Evolutionary conservation across 2,888 invertebrate species (phyloP), one percentile per base, ranked within the genome.

Genomic region (Rhingia rostrata): DNA sequence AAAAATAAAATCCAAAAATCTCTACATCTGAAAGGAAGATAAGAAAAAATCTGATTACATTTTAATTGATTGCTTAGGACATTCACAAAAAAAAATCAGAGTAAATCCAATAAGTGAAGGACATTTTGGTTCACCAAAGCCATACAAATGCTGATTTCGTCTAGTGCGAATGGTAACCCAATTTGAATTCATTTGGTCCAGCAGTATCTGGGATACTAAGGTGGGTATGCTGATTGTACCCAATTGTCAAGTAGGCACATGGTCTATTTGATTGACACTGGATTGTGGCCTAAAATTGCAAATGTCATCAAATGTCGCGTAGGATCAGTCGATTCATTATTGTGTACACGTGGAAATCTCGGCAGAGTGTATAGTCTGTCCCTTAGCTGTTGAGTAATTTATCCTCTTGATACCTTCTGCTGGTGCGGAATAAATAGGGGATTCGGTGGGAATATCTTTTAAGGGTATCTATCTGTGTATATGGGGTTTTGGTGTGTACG

Each of bases 261-360:
- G 22, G 22, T 77, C 67, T 73, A 66, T 66, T 78, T 54, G 72
- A 78, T 70, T 77, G 70, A 60, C 47, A 79, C 33, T 73, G 58
- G 83, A 78, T 73, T 78, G 67, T 35, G 67, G 61, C 39, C 22
- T 56, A 67, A 58, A 79, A 83, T 83, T 83, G 83, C 83, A 43
- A 73, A 69, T 83, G 79, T 83, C 83, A 74, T 79, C 83, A 58
- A 79, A 79, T 73, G 67, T 56, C 51, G 63, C 66, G 73, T 37
- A 67, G 51, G 51, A 66, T 78, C 70, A 53, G 53, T 53, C 60
- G 51, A 56, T 79, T 83, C 73, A 67, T 78, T 83, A 67, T 63
- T 79, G 83, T 79, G 69, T 63, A 73, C 73, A 79, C 72, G 69
- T 79, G 49, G 51, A 69, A 69, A 73, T 63, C 56, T 58, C 30